A percentile compares a stretch with the other conserved stretches of the same genome.
phyloP scores from a whole-genome alignment of 2,888 invertebrate species.

The Agrochola macilenta region DNA sequence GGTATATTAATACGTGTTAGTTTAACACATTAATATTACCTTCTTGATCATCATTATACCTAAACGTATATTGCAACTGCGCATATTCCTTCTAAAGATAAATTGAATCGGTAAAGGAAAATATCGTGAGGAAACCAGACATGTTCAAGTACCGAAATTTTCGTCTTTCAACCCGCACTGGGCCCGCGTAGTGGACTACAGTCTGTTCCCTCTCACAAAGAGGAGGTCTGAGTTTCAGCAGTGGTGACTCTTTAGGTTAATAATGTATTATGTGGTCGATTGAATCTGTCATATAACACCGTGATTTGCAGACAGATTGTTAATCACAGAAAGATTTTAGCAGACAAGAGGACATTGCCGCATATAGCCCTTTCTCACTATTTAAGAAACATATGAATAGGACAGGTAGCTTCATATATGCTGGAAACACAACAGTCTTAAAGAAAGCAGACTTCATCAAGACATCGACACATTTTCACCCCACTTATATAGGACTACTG shows the following conservation, averaged over 20 bases:
- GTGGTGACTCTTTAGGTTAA: neutral
- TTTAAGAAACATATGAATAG: neutral
- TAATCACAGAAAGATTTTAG: neutral
- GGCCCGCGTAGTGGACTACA: neutral
- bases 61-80: neutral
- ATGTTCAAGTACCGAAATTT: neutral
- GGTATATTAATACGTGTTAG: slow-evolving; percentile 11
- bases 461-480: neutral
- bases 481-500: no score
- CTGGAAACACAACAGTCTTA: neutral
- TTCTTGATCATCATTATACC: neutral
- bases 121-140: neutral
- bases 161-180: neutral
- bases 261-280: neutral
- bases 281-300: neutral
- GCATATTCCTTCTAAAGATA: neutral
- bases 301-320: neutral
- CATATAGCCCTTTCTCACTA: neutral
- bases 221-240: neutral
- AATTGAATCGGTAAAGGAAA: neutral
- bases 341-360: neutral
- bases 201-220: neutral
- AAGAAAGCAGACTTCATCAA: neutral
- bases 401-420: neutral
- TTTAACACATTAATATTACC: neutral